A percentile compares a stretch with the other conserved stretches of the same genome.
Evolutionary conservation across 2,888 invertebrate genomes (phyloP).

Genomic region (Cheiracanthium punctorium): DNA sequence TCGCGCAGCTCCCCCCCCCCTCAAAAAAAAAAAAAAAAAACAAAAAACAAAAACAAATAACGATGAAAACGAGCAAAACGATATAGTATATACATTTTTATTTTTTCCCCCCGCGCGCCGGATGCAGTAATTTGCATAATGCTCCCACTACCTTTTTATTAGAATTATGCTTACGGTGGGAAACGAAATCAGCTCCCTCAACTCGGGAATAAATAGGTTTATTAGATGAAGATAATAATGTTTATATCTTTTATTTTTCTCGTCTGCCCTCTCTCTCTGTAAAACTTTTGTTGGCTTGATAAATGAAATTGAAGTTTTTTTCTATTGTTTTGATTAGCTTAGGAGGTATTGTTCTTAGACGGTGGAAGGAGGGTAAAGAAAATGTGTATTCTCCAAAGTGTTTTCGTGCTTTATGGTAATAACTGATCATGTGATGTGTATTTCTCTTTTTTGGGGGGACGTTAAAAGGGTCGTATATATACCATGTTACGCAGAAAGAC

Average conservation of each 20-base stretch:
- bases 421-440: background rate
- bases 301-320: background rate
- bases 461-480: background rate
- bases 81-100: too few species aligned
- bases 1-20: background rate
- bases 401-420: slow-evolving; percentile 8
- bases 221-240: background rate
- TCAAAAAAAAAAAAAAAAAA: too few species aligned
- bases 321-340: background rate
- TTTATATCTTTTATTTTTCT: background rate
- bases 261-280: too few species aligned
- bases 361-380: background rate
- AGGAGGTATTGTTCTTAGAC: background rate
- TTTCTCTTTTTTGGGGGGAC: too few species aligned
- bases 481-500: background rate
- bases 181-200: background rate
- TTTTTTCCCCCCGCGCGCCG: background rate
- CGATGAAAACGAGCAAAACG: background rate
- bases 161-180: background rate
- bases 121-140: slow-evolving; percentile 3
- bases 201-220: background rate
- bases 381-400: background rate
- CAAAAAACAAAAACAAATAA: background rate
- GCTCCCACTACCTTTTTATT: background rate
- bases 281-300: background rate